Evolutionary conservation across 2,797 vertebrate species (phyloP), one percentile per base, ranked within the genome.

Genomic region (Takifugu rubripes): DNA sequence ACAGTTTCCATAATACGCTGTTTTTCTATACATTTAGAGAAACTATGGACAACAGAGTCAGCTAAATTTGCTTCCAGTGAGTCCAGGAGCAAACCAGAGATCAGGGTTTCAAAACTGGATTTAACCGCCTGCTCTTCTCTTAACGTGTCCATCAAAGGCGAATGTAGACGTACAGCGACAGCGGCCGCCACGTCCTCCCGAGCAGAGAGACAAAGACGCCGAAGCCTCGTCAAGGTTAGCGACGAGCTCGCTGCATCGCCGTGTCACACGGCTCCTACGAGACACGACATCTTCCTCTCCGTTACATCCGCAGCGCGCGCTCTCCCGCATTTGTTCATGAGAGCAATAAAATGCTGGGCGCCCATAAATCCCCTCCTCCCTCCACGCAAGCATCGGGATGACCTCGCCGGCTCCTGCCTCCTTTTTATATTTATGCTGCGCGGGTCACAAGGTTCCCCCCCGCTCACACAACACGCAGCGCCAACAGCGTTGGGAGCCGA

Each of bases 351-450:
- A 5, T 2, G 8, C 0, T 15, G 26, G 3, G 52, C 59, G 79
- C 64, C 75, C 73, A 77, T 74, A 75, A 78, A 63, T 4, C 60
- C 26, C 26, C 45, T n/a, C 55, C 55, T 59, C 58, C 64, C 68
- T 59, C 49, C 25, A 17, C 21, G 45, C 25, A 56, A 57, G 51
- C 63, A 21, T 56, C 70, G 44, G 10, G 33, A 62, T 24, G 54
- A 74, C 81, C 86, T 56, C 58, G 0, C 48, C 68, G 77, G 27
- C 82, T 71, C 52, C 65, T 17, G 52, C 36, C 72, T 63, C 61
- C 2, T 69, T 64, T 78, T 76, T 77, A 81, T 77, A 85, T 86
- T 81, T 87, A 84, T 68, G 78, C 42, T 71, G 70, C 81, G 78
- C 62, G 4, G n/a, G 74, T 84, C 86, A 81, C 69, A 24, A 64